Conservation (phyloP, 2,888 invertebrate genomes). For the Arrhopalites spinosus region DNA sequence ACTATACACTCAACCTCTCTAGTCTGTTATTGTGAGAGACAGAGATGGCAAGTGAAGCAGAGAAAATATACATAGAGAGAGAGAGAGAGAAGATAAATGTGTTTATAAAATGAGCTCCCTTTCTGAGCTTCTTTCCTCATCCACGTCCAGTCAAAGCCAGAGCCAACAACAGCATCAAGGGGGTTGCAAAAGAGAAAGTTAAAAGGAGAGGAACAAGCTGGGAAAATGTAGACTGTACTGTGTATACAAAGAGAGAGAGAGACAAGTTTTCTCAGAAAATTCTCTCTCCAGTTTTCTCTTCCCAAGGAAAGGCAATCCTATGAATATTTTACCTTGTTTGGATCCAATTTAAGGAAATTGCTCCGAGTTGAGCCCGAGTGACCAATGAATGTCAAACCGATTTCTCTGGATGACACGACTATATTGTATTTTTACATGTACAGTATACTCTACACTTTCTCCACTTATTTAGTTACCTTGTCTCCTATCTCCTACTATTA, state of each 20-base stretch:
- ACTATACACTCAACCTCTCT: background rate
- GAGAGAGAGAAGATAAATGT: background rate
- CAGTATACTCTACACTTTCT: too few species aligned
- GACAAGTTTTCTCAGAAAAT: too few species aligned
- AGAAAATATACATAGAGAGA: background rate
- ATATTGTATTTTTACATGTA: background rate
- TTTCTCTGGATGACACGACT: background rate
- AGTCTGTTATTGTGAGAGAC: background rate
- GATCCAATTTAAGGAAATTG: background rate
- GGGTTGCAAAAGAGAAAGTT: too few species aligned
- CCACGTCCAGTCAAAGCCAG: too few species aligned
- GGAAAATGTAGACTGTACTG: too few species aligned
- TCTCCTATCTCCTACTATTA: too few species aligned
- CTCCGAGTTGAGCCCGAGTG: background rate
- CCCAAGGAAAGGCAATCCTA: background rate
- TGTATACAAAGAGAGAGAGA: too few species aligned
- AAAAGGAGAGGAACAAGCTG: too few species aligned
- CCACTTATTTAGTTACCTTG: too few species aligned
- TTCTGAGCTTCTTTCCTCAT: background rate
- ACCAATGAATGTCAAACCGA: slow-evolving; percentile 4
- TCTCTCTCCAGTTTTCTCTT: too few species aligned
- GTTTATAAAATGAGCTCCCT: slow-evolving; percentile 11
- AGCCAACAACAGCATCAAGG: too few species aligned
- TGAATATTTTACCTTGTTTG: slow-evolving; percentile 15
- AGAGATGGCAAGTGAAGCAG: background rate